A percentile compares a stretch with the other conserved stretches of the same genome.
These are phyloP conservation scores for Cephalopterus ornatus DNA, from an alignment of 2,113 vertebrate species.

Conservation along the genomic window DNA sequence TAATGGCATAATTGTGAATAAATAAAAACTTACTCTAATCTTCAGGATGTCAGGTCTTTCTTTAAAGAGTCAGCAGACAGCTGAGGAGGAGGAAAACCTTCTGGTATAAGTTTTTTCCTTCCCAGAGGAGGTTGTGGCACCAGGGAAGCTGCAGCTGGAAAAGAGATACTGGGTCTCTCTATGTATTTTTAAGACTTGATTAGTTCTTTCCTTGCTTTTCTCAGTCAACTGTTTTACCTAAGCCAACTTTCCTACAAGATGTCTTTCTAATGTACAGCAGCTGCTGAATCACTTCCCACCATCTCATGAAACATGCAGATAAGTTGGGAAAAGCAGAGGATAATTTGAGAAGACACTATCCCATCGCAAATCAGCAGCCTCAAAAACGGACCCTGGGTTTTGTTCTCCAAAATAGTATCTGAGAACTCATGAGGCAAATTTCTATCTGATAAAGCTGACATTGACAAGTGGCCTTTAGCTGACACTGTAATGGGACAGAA, in stretches of 20 bases:
- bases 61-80: not conserved
- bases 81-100: slow-evolving; percentile 38
- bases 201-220: slow-evolving; percentile 5
- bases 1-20: slow-evolving; percentile 7
- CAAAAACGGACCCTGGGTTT: not conserved
- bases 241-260: slow-evolving; percentile 40
- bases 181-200: slow-evolving; percentile 3
- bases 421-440: not conserved
- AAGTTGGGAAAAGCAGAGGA: slow-evolving; percentile 17
- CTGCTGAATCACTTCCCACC: slow-evolving; percentile 34
- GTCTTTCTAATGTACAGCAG: slow-evolving; percentile 56
- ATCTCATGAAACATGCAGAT: slow-evolving; percentile 1
- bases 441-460: slow-evolving; percentile 32
- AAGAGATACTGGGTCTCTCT: not conserved
- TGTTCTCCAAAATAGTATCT: slow-evolving; percentile 27
- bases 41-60: not conserved
- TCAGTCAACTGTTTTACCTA: slow-evolving; percentile 48
- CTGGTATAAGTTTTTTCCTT: slow-evolving; percentile 25
- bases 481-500: slow-evolving; percentile 24
- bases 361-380: not conserved
- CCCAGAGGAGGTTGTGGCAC: not conserved
- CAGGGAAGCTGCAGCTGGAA: slow-evolving; percentile 50
- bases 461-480: slow-evolving; percentile 27
- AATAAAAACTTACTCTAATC: slow-evolving; percentile 19
- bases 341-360: slow-evolving; percentile 32